phyloP scores from a whole-genome alignment of 2,888 invertebrate species.

The Cabera pusaria region DNA sequence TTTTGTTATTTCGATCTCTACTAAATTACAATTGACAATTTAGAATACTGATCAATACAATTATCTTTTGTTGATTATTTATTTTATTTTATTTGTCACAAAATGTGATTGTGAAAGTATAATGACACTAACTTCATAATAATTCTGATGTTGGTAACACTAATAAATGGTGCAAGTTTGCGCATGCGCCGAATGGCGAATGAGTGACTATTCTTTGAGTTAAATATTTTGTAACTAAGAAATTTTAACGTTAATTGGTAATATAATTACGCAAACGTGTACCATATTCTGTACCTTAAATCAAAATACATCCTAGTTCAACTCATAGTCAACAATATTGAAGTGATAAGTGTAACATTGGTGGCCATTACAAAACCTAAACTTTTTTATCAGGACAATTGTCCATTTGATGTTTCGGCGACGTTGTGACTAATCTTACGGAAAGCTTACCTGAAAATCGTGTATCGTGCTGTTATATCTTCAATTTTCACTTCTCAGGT shows the following conservation, averaged over 20 bases:
- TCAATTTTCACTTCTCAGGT: slow-evolving; percentile 50
- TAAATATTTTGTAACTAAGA: slow-evolving; percentile 78
- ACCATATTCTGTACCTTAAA: slow-evolving; percentile 50
- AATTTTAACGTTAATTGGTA: slow-evolving; percentile 78
- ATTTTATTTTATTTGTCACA: no score
- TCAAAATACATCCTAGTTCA: slow-evolving; percentile 44
- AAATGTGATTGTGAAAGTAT: slow-evolving; percentile 5
- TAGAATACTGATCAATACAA: no score
- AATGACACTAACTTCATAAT: slow-evolving; percentile 5
- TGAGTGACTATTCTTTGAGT: slow-evolving; percentile 81
- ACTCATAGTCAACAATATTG: slow-evolving; percentile 48
- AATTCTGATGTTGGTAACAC: slow-evolving; percentile 53
- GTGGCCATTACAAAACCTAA: slow-evolving; percentile 84
- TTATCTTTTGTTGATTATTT: no score
- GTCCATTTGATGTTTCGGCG: slow-evolving; percentile 84
- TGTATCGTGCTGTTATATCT: slow-evolving; percentile 54
- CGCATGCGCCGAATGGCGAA: slow-evolving; percentile 84
- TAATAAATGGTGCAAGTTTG: slow-evolving; percentile 73
- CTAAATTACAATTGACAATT: no score
- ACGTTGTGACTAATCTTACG: slow-evolving; percentile 79
- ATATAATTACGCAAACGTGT: slow-evolving; percentile 65
- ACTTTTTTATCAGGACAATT: slow-evolving; percentile 82
- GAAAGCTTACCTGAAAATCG: slow-evolving; percentile 60
- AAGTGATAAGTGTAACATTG: slow-evolving; percentile 80
- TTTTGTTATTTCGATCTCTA: no score